A percentile compares a stretch with the other conserved stretches of the same genome.
These are phyloP conservation scores for Embidobia sp. DNA, from an alignment of 2,888 invertebrate species.

Conservation along the genomic window DNA sequence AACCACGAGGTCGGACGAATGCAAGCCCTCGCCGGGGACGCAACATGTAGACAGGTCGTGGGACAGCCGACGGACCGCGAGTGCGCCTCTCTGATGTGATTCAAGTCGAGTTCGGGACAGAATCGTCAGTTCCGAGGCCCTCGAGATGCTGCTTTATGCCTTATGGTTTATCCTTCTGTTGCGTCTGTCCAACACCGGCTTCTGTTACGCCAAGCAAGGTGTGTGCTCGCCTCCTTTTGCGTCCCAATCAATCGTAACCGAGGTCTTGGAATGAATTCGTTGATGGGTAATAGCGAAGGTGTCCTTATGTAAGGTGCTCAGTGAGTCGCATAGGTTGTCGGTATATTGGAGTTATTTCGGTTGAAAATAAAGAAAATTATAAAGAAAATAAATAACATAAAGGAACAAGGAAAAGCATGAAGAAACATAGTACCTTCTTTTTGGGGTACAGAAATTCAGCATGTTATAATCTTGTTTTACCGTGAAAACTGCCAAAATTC, in stretches of 20 bases:
- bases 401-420: too few species aligned
- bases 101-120: background rate
- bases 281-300: too few species aligned
- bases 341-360: too few species aligned
- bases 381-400: too few species aligned
- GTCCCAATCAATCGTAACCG: slow-evolving; percentile 5
- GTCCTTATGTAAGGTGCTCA: too few species aligned
- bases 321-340: too few species aligned
- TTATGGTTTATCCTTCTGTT: slow-evolving; percentile 73
- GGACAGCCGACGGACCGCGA: slow-evolving; percentile 37
- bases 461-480: too few species aligned
- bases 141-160: slow-evolving; percentile 68
- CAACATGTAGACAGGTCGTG: slow-evolving; percentile 69
- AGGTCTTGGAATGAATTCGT: background rate
- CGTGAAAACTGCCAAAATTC: too few species aligned
- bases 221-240: slow-evolving; percentile 58
- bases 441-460: too few species aligned
- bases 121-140: slow-evolving; percentile 37
- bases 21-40: slow-evolving; percentile 58
- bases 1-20: slow-evolving; percentile 71
- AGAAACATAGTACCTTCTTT: too few species aligned
- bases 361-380: too few species aligned
- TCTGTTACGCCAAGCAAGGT: slow-evolving; percentile 76
- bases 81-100: slow-evolving; percentile 49
- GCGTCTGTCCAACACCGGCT: slow-evolving; percentile 70